phyloP scores from a whole-genome alignment of 2,888 invertebrate species.

The Craniophora ligustri region DNA sequence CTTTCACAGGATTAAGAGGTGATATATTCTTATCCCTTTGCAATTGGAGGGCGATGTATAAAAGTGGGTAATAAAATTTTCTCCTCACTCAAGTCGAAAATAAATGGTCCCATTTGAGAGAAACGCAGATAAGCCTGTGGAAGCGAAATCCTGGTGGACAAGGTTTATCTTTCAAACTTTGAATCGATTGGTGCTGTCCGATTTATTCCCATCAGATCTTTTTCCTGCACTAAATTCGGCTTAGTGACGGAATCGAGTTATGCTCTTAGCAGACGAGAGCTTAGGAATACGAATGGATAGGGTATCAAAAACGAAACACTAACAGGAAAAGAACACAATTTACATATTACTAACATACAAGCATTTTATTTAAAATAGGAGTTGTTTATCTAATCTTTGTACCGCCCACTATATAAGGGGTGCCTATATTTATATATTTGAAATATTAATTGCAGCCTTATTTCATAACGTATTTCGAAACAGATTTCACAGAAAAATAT shows the following conservation, averaged over 20 bases:
- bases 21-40: slow-evolving; percentile 14
- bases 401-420: no score
- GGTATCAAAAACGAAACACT: no score
- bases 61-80: slow-evolving; percentile 16
- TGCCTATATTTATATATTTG: no score
- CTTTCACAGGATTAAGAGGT: slow-evolving; percentile 13
- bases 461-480: no score
- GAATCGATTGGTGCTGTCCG: not conserved
- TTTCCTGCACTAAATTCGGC: slow-evolving; percentile 14
- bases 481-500: no score
- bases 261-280: no score
- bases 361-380: no score
- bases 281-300: no score
- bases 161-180: slow-evolving; percentile 12
- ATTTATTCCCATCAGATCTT: slow-evolving; percentile 4
- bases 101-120: slow-evolving; percentile 27
- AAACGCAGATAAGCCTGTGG: slow-evolving; percentile 8
- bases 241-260: slow-evolving; percentile 8
- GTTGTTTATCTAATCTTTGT: no score
- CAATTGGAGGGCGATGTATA: slow-evolving; percentile 18
- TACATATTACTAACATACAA: no score
- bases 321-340: no score
- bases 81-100: slow-evolving; percentile 10
- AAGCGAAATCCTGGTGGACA: slow-evolving; percentile 1
- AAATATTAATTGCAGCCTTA: no score